Evolutionary conservation across 2,888 invertebrate genomes (phyloP).

Genomic region (Ichneumoninae sp.): DNA sequence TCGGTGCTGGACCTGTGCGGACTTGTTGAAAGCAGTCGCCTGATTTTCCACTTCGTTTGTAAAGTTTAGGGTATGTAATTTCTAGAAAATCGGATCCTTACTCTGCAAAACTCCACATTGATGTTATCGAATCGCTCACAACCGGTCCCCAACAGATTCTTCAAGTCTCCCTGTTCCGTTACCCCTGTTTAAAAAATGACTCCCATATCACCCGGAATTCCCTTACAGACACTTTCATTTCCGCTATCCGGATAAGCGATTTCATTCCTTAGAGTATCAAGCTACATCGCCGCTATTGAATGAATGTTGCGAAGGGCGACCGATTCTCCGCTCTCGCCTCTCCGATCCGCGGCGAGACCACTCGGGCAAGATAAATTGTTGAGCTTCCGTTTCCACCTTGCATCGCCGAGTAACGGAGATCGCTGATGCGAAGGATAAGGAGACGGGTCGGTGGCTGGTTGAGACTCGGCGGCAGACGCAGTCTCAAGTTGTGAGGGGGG

Average conservation of each 20-base stretch:
- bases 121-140: too few species aligned
- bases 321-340: background rate
- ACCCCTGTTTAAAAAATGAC: too few species aligned
- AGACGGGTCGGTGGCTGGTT: constrained; percentile 61
- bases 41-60: too few species aligned
- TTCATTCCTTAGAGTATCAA: background rate
- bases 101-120: too few species aligned
- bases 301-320: background rate
- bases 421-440: constrained; percentile 44
- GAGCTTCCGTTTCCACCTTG: constrained; percentile 68
- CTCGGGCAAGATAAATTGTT: constrained; percentile 71
- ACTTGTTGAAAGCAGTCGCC: too few species aligned
- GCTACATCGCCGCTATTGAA: background rate
- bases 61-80: too few species aligned
- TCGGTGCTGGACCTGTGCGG: too few species aligned
- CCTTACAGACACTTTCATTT: background rate
- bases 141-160: too few species aligned
- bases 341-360: background rate
- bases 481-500: constrained; percentile 9
- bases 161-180: too few species aligned
- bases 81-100: too few species aligned
- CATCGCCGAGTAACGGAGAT: constrained; percentile 33
- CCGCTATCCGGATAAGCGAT: background rate
- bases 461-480: constrained; percentile 8
- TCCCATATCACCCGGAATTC: too few species aligned